Evolutionary conservation across 2,797 vertebrate genomes (phyloP), one percentile per base, ranked within the genome.

Genomic region (Enteromius fasciolatus): DNA sequence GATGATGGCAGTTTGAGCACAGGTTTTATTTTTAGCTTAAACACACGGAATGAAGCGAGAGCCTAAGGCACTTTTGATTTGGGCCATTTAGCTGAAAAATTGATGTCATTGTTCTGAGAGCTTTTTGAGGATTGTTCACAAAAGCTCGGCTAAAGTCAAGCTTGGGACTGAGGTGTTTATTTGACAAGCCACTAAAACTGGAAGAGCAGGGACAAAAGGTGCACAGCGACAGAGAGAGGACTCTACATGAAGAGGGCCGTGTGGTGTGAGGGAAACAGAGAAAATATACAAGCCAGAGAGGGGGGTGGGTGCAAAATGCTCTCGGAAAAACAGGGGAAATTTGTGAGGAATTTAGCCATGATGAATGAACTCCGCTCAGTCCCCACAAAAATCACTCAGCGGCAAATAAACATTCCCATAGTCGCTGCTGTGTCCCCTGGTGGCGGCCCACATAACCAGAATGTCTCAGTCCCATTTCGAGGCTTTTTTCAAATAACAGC

Each of bases 351-450:
- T 85, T 86, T 83, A 70, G 70, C 75, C 73, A 50, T 78, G 79
- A 78, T 80, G 76, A 82, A 81, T 77, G 36, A 85, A 82, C 82
- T 80, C 84, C 63, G 46, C 69, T 85, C 48, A 41, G 69, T 74
- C 69, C 36, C 46, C 59, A 83, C 50, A 36, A 79, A 85, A 85
- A 86, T 85, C 86, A 82, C 76, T 85, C 87, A 86, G 61, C 76
- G 39, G 80, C 84, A 87, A 85, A 84, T 85, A 85, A 87, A 83
- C 82, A 86, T 88, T 87, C 84, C 64, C 68, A 72, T 84, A 80
- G 52, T 84, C 63, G 77, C 84, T 75, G 82, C 86, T 76, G 70
- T 84, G 86, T 84, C 82, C 76, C 82, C 77, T 84, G 84, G 76
- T 85, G 52, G 77, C 72, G 9, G 70, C 73, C 78, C 79, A 68